Base-by-base conservation (phyloP, 2,888 invertebrate species). In the Caradrina clavipalpis region DNA sequence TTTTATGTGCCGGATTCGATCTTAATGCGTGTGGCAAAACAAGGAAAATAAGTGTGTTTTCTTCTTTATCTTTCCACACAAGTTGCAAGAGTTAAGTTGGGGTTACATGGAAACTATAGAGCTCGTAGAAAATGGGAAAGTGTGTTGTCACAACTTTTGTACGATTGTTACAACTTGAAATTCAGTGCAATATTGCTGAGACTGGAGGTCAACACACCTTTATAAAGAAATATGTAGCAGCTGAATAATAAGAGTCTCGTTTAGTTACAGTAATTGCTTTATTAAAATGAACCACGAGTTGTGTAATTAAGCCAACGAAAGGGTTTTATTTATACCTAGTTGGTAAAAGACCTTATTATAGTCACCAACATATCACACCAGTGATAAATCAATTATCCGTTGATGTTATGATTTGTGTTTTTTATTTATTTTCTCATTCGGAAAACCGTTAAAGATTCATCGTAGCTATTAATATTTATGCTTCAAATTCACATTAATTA, bases 181-280 rank as follows among this genome's bases (percentile, higher is more conserved):
- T 77, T 60, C 53, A 66, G 62, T 22, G 61, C 79, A 66, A 70
- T 78, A 75, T 60, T 66, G 60, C 59, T 45, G 21, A 49, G 62
- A 66, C 62, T 66, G 10, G 49, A 66, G 70, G 70, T 78, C 77
- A 75, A 70, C 53, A 66, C 17, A 66, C 79, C 70, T 78, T 60
- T 66, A 19, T 65, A 62, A 54, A 78, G 50, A 65, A 65, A 26
- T 45, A 47, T 39, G 53, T 42, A 50, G 39, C 19, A 61, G 56
- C 68, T 47, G 54, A 53, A 21, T 19, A 59, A 19, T 54, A 69
- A 62, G 58, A 75, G 45, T 22, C 10, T 51, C 15, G 50, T 64
- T 53, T n/a, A 50, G 50, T 19, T 8, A 35, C 50, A 47, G 47
- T 51, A 15, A 22, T 63, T 59, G 39, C 35, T 58, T 45, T 5